Evolutionary conservation across 2,797 vertebrate genomes (phyloP).

Genomic region (Pantherophis alleghaniensis): DNA sequence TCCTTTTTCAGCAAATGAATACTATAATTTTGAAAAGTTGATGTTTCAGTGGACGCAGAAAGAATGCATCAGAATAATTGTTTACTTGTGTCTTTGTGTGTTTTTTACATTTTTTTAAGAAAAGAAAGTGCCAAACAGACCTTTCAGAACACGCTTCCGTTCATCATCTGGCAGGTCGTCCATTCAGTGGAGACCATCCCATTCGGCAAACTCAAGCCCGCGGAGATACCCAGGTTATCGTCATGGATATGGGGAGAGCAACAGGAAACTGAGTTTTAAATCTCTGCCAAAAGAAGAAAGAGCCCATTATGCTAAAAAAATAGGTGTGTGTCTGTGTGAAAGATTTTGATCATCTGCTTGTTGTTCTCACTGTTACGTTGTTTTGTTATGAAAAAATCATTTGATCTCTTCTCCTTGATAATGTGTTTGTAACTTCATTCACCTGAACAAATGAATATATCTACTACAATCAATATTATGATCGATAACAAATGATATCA

Average conservation of each 20-base stretch:
- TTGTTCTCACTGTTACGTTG: not conserved
- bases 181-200: constrained; percentile 79
- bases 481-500: not conserved
- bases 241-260: constrained; percentile 75
- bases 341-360: not conserved
- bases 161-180: constrained; percentile 63
- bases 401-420: not conserved
- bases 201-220: constrained; percentile 80
- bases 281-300: constrained; percentile 83
- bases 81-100: constrained; percentile 48
- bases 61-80: not conserved
- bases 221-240: constrained; percentile 71
- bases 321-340: constrained; percentile 65
- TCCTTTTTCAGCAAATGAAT: not conserved
- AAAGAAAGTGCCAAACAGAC: constrained; percentile 72
- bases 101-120: constrained; percentile 71
- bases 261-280: constrained; percentile 77
- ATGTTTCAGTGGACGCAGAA: not conserved
- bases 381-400: not conserved
- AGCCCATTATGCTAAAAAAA: constrained; percentile 79
- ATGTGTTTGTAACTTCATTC: not conserved
- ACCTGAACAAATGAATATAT: not conserved
- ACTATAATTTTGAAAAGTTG: not conserved
- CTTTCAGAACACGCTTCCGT: constrained; percentile 70
- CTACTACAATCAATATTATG: too few species aligned